A percentile compares a stretch with the other conserved stretches of the same genome.
phyloP scores from a whole-genome alignment of 1,140 invertebrate genomes.

The Lepidurus apus region DNA sequence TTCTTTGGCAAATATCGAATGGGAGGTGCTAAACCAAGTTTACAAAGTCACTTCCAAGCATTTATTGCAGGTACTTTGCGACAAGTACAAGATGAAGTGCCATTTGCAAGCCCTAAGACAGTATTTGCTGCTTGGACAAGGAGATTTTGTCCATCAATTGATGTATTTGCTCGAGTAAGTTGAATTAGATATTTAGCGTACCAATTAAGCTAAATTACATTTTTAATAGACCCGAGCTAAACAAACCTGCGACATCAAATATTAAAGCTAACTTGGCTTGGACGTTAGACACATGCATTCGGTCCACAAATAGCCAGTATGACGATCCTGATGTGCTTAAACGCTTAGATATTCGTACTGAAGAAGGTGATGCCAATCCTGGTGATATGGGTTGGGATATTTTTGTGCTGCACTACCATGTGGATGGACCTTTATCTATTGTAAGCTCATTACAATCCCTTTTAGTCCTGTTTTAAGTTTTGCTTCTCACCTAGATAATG shows the following conservation, averaged over 20 bases:
- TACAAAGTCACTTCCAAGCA: conserved; percentile 80
- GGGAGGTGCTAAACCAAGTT: conserved; percentile 62
- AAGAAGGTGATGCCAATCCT: conserved; percentile 58
- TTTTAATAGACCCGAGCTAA: conserved; percentile 68
- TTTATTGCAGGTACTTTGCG: conserved; percentile 76
- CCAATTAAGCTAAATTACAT: background rate
- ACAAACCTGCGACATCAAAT: conserved; percentile 77
- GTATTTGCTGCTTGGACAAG: conserved; percentile 88
- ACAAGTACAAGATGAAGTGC: conserved; percentile 81
- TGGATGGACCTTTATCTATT: conserved; percentile 87
- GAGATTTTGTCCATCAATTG: conserved; percentile 89
- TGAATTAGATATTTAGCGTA: conserved; percentile 9
- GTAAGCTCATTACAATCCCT: conserved; percentile 45
- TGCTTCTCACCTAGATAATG: conserved; percentile 59
- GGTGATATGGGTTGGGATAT: conserved; percentile 94
- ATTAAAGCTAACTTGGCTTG: conserved; percentile 82
- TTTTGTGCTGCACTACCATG: conserved; percentile 87
- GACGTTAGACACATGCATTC: conserved; percentile 83
- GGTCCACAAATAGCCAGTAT: conserved; percentile 90
- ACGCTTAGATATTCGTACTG: conserved; percentile 76
- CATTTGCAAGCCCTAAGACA: conserved; percentile 84
- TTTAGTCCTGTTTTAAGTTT: conserved; percentile 23
- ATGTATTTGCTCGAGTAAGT: conserved; percentile 84
- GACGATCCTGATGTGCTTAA: conserved; percentile 85
- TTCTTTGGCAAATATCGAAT: conserved; percentile 27